These are phyloP conservation scores for Dilophus febrilis DNA, from an alignment of 2,888 invertebrate genomes.

Conservation along the genomic window DNA sequence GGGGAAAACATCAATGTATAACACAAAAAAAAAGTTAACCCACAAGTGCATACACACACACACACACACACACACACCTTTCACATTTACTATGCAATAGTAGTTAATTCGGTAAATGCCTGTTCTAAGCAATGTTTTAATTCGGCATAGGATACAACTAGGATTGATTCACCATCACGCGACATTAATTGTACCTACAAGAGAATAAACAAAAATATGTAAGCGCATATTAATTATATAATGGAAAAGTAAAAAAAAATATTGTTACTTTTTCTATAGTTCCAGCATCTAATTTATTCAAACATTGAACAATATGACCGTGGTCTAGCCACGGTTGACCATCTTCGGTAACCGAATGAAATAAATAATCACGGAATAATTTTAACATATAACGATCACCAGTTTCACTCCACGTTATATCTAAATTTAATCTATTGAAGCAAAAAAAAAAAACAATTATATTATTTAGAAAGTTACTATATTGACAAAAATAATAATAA, in stretches of 20 bases:
- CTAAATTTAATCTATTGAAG: conserved; percentile 64
- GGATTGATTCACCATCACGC: conserved; percentile 87
- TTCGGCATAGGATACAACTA: conserved; percentile 91
- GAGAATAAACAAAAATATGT: not conserved
- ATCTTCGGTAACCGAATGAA: conserved; percentile 86
- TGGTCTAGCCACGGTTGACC: conserved; percentile 93
- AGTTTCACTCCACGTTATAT: conserved; percentile 92
- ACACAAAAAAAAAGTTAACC: too few species aligned
- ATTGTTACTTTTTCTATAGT: conserved; percentile 42
- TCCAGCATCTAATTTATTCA: conserved; percentile 83
- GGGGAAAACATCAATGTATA: too few species aligned
- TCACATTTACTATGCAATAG: conserved; percentile 6
- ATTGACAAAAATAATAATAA: conserved; percentile 1
- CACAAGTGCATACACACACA: too few species aligned
- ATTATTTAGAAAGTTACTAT: not conserved
- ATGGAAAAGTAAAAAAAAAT: conserved; percentile 1
- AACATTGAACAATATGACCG: conserved; percentile 82
- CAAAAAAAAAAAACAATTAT: conserved; percentile 9
- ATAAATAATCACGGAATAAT: conserved; percentile 91
- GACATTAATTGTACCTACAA: conserved; percentile 81
- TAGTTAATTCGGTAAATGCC: conserved; percentile 67
- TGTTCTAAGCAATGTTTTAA: conserved; percentile 88
- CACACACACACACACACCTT: too few species aligned
- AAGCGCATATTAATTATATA: not conserved
- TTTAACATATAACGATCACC: conserved; percentile 97